A percentile compares a stretch with the other conserved stretches of the same genome.
These are phyloP conservation scores for Euthynnus affinis DNA, from an alignment of 2,797 vertebrate species.

Conservation along the genomic window DNA sequence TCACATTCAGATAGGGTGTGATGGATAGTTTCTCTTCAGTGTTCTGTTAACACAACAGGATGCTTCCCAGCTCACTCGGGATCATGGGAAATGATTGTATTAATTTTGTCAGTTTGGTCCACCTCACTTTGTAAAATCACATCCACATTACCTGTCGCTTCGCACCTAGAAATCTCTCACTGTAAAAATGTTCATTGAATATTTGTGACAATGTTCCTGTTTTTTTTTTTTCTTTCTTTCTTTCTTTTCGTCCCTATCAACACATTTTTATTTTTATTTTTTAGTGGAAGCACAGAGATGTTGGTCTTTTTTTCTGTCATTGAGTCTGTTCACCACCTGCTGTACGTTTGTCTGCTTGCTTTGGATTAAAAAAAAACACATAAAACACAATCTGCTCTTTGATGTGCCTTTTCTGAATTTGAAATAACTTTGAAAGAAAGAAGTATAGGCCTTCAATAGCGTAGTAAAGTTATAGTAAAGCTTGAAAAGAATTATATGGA, in stretches of 20 bases:
- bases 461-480: no score
- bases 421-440: neutral
- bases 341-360: slow-evolving; percentile 85
- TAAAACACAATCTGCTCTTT: slow-evolving; percentile 50
- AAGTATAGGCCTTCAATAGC: neutral
- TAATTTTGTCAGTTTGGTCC: slow-evolving; percentile 50
- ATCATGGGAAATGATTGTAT: slow-evolving; percentile 56
- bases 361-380: slow-evolving; percentile 87
- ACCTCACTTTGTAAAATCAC: slow-evolving; percentile 70
- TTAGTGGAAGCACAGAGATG: slow-evolving; percentile 64
- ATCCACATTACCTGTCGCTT: slow-evolving; percentile 38
- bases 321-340: slow-evolving; percentile 75
- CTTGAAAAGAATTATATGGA: neutral
- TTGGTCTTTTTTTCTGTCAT: slow-evolving; percentile 46
- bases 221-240: neutral
- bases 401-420: slow-evolving; percentile 10
- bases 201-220: slow-evolving; percentile 53
- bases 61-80: slow-evolving; percentile 50
- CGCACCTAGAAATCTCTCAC: slow-evolving; percentile 61
- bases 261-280: slow-evolving; percentile 58
- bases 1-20: slow-evolving; percentile 47
- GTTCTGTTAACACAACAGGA: slow-evolving; percentile 41
- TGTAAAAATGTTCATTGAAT: slow-evolving; percentile 71
- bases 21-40: slow-evolving; percentile 20
- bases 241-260: slow-evolving; percentile 17